phyloP scores from a whole-genome alignment of 2,888 invertebrate species.

The Torymus aiolomorphi region DNA sequence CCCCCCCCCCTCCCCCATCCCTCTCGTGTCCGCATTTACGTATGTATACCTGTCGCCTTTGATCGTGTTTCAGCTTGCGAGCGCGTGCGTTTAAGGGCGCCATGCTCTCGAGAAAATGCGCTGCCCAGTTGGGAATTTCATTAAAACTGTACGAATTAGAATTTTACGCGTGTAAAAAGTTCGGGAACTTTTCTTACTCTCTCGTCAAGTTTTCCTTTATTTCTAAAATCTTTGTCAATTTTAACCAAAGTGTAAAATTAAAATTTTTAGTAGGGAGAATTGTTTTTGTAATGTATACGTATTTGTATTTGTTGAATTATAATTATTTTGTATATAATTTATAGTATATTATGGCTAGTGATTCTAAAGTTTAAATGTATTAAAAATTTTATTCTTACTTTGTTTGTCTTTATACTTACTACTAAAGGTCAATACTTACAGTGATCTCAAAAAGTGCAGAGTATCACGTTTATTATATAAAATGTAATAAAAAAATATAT shows the following conservation, averaged over 20 bases:
- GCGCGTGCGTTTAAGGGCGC: background rate
- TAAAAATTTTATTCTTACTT: background rate
- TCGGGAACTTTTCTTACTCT: background rate
- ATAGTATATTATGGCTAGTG: constrained; percentile 6
- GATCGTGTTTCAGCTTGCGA: constrained; percentile 34
- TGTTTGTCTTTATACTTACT: background rate
- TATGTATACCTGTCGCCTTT: constrained; percentile 25
- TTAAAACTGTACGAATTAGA: constrained; percentile 29
- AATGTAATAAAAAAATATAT: constrained; percentile 15
- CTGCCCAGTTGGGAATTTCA: constrained; percentile 32
- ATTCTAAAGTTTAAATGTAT: background rate
- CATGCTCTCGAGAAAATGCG: constrained; percentile 17
- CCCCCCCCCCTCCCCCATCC: background rate
- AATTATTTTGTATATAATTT: background rate
- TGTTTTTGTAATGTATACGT: no score
- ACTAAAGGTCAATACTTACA: background rate
- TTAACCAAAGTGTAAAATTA: no score
- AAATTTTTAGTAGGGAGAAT: no score
- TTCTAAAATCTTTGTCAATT: no score
- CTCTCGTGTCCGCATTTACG: background rate
- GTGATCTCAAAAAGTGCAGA: constrained; percentile 27
- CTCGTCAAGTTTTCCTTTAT: no score
- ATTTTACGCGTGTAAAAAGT: background rate
- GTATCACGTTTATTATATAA: background rate
- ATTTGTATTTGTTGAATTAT: background rate